Conservation (phyloP, 2,113 vertebrate species). For the Cololabis saira region DNA sequence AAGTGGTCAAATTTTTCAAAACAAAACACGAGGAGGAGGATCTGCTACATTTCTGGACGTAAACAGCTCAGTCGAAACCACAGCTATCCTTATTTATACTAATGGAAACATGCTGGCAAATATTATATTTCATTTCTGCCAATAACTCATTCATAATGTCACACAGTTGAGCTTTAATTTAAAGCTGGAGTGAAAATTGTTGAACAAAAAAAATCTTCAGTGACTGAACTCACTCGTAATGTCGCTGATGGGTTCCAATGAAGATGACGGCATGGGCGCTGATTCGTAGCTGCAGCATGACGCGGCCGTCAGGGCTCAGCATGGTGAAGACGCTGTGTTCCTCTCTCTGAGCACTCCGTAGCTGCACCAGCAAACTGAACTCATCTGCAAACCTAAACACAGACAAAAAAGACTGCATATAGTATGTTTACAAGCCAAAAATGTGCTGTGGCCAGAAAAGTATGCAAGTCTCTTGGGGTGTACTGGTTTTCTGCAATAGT, state of each 20-base stretch:
- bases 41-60: no score
- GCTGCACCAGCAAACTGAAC: constrained; percentile 86
- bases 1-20: not conserved
- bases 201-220: no score
- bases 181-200: not conserved
- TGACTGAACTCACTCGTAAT: constrained; percentile 86
- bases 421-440: no score
- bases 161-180: not conserved
- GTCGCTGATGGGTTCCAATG: constrained; percentile 83
- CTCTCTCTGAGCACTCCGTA: constrained; percentile 81
- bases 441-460: no score
- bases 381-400: constrained; percentile 85
- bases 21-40: no score
- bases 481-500: no score
- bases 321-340: constrained; percentile 85
- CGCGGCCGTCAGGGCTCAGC: constrained; percentile 76
- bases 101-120: not conserved
- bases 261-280: constrained; percentile 79
- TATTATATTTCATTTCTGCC: not conserved
- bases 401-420: not conserved
- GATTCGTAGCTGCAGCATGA: constrained; percentile 87
- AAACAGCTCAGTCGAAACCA: no score
- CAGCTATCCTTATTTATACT: not conserved
- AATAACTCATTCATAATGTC: not conserved
- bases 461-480: no score